phyloP scores from a whole-genome alignment of 2,113 vertebrate genomes.

The Oceanodroma tethys region DNA sequence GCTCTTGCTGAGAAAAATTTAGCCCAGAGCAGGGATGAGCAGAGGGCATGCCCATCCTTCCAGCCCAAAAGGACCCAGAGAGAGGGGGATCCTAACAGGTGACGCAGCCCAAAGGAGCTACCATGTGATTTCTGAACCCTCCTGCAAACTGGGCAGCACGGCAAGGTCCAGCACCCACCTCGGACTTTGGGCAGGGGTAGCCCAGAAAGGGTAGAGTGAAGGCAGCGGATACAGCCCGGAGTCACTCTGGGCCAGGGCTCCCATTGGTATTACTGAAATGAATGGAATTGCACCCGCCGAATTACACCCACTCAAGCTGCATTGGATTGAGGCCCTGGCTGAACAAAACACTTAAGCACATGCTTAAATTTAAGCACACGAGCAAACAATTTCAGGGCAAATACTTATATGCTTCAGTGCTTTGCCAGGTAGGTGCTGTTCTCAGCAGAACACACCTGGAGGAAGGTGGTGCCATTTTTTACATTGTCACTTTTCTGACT shows the following conservation, averaged over 20 bases:
- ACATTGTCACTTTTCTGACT: constrained; percentile 8
- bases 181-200: neutral
- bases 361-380: constrained; percentile 43
- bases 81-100: neutral
- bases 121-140: neutral
- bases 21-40: neutral
- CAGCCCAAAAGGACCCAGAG: neutral
- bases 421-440: constrained; percentile 28
- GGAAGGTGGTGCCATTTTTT: constrained; percentile 1
- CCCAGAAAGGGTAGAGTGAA: too few species aligned
- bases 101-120: neutral
- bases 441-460: constrained; percentile 7
- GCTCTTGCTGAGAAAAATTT: neutral
- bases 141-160: accelerated
- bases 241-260: neutral
- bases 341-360: constrained; percentile 47
- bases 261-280: constrained; percentile 21
- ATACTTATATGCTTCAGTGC: constrained; percentile 25
- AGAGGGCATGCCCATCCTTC: neutral
- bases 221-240: neutral
- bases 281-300: neutral
- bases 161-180: neutral
- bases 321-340: neutral
- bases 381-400: constrained; percentile 37
- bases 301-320: neutral